A percentile compares a stretch with the other conserved stretches of the same genome.
These are phyloP conservation scores for Ciconia nigra DNA, from an alignment of 2,797 vertebrate species.

Conservation along the genomic window DNA sequence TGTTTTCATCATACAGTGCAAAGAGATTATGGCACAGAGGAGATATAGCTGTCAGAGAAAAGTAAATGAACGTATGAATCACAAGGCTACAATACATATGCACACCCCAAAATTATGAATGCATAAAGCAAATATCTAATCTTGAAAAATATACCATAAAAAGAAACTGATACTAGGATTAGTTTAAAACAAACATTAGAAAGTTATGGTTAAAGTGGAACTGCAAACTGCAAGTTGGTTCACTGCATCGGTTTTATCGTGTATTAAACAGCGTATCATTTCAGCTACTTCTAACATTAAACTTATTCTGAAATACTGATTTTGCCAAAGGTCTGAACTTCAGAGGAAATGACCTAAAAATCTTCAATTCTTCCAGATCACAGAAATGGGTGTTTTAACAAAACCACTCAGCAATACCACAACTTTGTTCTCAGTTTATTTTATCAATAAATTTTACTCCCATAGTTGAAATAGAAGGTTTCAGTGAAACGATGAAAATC, in stretches of 20 bases:
- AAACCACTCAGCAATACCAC: background rate
- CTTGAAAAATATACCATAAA: background rate
- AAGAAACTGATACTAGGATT: background rate
- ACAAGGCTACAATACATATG: rapidly evolving
- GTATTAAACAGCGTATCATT: background rate
- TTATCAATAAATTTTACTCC: background rate
- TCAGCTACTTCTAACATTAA: background rate
- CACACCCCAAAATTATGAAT: background rate
- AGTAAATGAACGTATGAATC: background rate
- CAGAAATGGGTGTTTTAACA: background rate
- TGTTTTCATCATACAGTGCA: constrained; percentile 85
- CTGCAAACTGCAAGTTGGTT: background rate
- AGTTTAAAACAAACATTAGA: background rate
- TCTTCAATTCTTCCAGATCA: background rate
- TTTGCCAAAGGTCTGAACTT: background rate
- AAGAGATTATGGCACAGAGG: constrained; percentile 97
- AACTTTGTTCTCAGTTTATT: background rate
- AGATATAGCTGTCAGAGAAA: constrained; percentile 82
- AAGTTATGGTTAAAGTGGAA: background rate
- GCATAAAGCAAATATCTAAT: background rate
- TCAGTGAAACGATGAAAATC: background rate
- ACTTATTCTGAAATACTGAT: background rate
- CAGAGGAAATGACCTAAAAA: background rate
- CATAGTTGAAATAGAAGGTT: background rate
- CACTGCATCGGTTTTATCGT: background rate